Conservation (phyloP, 2,797 vertebrate genomes). For the Anguilla megastoma region DNA sequence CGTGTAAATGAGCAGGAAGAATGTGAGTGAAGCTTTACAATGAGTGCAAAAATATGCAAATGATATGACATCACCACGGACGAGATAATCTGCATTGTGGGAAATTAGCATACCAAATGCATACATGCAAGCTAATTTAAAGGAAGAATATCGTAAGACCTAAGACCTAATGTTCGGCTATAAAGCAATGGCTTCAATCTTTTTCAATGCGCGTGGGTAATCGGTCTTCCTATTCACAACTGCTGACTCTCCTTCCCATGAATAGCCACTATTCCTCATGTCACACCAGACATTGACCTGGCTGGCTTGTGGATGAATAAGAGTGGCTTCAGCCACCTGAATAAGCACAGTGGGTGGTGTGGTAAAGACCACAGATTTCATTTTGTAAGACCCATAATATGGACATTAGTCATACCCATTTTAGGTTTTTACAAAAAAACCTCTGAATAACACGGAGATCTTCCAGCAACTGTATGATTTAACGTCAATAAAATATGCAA, state of each 20-base stretch:
- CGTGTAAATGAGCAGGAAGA: not conserved
- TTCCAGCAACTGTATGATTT: not conserved
- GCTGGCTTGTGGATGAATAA: not conserved
- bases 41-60: not conserved
- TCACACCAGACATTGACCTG: not conserved
- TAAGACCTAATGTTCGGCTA: not conserved
- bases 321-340: not conserved
- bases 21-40: not conserved
- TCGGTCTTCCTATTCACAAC: not conserved
- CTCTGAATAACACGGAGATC: not conserved
- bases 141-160: not conserved
- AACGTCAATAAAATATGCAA: not conserved
- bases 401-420: not conserved
- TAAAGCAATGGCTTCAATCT: not conserved
- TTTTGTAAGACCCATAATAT: not conserved
- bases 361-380: not conserved
- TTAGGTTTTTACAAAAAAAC: not conserved
- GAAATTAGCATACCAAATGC: not conserved
- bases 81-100: too few species aligned
- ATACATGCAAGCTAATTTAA: not conserved
- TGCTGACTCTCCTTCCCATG: not conserved
- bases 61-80: not conserved
- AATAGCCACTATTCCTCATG: not conserved
- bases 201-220: not conserved
- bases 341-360: not conserved